Conservation (phyloP, 2,888 invertebrate species). For the Sclerodermus sp. region DNA sequence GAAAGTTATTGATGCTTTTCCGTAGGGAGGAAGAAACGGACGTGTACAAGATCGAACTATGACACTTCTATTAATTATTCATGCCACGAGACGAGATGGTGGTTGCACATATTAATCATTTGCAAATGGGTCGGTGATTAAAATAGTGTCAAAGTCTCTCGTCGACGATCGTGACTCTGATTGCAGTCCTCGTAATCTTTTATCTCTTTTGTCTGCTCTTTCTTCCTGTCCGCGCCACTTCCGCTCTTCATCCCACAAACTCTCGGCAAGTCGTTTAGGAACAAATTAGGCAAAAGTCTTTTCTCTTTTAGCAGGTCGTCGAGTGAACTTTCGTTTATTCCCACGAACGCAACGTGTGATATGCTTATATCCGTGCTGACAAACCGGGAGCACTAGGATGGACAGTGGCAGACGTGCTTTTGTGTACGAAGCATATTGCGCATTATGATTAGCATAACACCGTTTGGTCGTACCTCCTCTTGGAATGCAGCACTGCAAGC, state of each 20-base stretch:
- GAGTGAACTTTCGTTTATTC: too few species aligned
- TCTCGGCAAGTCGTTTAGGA: too few species aligned
- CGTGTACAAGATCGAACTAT: too few species aligned
- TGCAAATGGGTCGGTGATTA: slow-evolving; percentile 14
- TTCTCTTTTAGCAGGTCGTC: too few species aligned
- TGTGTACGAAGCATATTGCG: slow-evolving; percentile 7
- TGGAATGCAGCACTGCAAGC: slow-evolving; percentile 18
- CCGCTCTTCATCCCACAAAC: too few species aligned
- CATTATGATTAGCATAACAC: slow-evolving; percentile 20
- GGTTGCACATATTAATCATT: slow-evolving; percentile 23
- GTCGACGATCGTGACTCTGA: background rate
- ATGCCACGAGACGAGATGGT: slow-evolving; percentile 17
- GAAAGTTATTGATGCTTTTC: slow-evolving; percentile 32
- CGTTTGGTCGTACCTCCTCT: slow-evolving; percentile 11
- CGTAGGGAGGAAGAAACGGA: too few species aligned
- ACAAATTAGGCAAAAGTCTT: too few species aligned
- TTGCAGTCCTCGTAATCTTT: background rate
- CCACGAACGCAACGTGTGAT: too few species aligned
- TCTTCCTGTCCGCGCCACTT: background rate
- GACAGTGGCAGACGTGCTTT: too few species aligned
- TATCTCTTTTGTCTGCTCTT: background rate
- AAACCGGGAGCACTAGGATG: too few species aligned
- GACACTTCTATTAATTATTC: slow-evolving; percentile 32
- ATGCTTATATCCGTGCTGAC: too few species aligned
- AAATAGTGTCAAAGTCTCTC: slow-evolving; percentile 4